Evolutionary conservation across 1,140 invertebrate genomes (phyloP), one percentile per base, ranked within the genome.

Genomic region (Eulimnadia texana): DNA sequence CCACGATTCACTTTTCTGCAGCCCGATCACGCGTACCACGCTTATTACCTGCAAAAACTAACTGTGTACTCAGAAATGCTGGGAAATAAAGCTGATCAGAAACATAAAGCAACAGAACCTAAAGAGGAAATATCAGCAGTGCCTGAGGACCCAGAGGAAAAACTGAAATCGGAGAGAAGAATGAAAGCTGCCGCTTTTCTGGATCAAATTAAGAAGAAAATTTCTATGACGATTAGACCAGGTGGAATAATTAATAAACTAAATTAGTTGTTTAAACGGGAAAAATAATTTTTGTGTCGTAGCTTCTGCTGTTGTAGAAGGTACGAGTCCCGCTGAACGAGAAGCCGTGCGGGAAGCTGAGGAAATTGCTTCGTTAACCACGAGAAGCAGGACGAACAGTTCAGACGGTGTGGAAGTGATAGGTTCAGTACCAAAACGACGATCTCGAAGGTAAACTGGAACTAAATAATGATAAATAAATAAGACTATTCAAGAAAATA

Each of bases 1-100:
- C 80, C 83, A 0, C 74, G 92, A 25, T 96, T 93, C 70, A 81
- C 80, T 19, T 93, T 93, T 71, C 71, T 93, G 0, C 79, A 90
- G 55, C 72, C 81, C 0, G 78, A 75, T 0, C 82, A 91, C 70
- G 76, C 83, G 51, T 88, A 81, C 70, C 80, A 91, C 71, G 73
- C 79, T 0, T 92, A 90, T 70, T 93, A 93, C 65, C 76, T 67
- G 24, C 60, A 66, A 11, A 69, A 70, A 61, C 61, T 67, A 23
- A 60, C 56, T 9, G 61, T 64, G 1, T 65, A 69, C 47, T 58
- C 54, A 25, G 63, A 67, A 24, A 61, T 64, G 60, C 61, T 62
- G 51, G 60, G 56, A 6, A 42, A 42, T 6, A 16, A 42, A 16
- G 6, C 33, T 6, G 33, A 42, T 42, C 6, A 42, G 33, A 42